phyloP scores from a whole-genome alignment of 2,113 vertebrate genomes.

The Girardinichthys multiradiatus region DNA sequence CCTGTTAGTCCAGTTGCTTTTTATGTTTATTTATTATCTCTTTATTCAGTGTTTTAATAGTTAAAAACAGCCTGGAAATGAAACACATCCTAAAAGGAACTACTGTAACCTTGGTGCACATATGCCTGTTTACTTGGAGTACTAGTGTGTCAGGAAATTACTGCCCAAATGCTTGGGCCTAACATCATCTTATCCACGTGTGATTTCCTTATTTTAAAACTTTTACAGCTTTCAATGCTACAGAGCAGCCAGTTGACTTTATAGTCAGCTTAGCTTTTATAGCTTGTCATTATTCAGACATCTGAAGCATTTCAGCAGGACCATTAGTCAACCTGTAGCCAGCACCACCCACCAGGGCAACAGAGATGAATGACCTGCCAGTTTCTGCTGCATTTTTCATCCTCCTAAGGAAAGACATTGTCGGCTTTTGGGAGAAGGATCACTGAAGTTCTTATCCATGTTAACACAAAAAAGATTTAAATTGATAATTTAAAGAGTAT shows the following conservation, averaged over 20 bases:
- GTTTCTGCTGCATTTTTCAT: constrained; percentile 61
- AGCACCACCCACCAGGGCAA: constrained; percentile 67
- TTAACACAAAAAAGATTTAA: constrained; percentile 28
- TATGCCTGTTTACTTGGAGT: constrained; percentile 1
- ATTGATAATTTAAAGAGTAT: constrained; percentile 41
- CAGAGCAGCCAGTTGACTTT: constrained; percentile 61
- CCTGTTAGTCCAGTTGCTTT: no score
- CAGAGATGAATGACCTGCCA: constrained; percentile 68
- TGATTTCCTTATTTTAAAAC: constrained; percentile 35
- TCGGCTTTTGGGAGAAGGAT: constrained; percentile 43
- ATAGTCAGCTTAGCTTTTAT: constrained; percentile 69
- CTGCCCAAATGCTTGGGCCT: not conserved
- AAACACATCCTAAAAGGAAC: not conserved
- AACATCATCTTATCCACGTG: not conserved
- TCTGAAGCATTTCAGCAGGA: constrained; percentile 70
- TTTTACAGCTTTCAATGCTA: constrained; percentile 20
- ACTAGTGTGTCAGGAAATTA: not conserved
- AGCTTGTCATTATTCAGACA: constrained; percentile 71
- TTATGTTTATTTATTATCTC: not conserved
- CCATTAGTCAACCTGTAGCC: constrained; percentile 72
- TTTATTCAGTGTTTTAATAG: not conserved
- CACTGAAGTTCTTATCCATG: constrained; percentile 26
- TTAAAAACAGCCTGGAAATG: no score
- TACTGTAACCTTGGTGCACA: not conserved
- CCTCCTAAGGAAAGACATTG: constrained; percentile 43